Evolutionary conservation across 2,113 vertebrate species (phyloP), one percentile per base, ranked within the genome.

Genomic region (Trogon melanurus): DNA sequence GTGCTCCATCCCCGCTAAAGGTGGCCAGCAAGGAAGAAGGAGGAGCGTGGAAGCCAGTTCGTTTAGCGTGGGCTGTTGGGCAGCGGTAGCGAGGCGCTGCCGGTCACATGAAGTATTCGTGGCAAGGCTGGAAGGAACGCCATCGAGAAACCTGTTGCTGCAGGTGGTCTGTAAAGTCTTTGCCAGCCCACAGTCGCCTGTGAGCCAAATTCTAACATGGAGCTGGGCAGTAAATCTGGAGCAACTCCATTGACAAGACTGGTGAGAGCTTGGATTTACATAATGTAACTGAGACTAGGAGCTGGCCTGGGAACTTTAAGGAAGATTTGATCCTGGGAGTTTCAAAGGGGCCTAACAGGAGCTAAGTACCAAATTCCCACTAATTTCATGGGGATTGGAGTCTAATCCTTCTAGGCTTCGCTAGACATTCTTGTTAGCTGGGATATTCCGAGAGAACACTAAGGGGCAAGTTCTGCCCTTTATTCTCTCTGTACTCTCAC

Each of bases 251-350:
- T 45, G 89, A 87, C 25, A 22, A 56, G 73, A 71, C 80, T 81
- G 76, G 80, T 64, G 57, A 91, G 86, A 92, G 75, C 72, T 60
- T 86, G 94, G 91, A 92, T 95, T 97, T 92, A 69, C 73, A 30
- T 90, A 73, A 11, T 79, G 86, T 96, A 93, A 97, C 70, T 91
- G 94, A 97, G 95, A 89, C 83, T 17, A 9, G 61, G 61, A 65
- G 57, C 79, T 85, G 57, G 74, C 78, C 38, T 0, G 0, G 54
- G 44, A 66, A 21, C 85, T 85, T 89, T 9, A 47, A 62, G 85
- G 85, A 85, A 62, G 71, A 47, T 62, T 61, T 85, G 85, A 82
- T 72, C 58, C 41, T 13, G 12, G 45, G 65, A 82, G 36, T 78
- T 86, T 67, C 34, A 17, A n/a, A 74, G 56, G 26, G 38, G 61